phyloP scores from a whole-genome alignment of 2,113 vertebrate genomes.

The Neopipo cinnamomea region DNA sequence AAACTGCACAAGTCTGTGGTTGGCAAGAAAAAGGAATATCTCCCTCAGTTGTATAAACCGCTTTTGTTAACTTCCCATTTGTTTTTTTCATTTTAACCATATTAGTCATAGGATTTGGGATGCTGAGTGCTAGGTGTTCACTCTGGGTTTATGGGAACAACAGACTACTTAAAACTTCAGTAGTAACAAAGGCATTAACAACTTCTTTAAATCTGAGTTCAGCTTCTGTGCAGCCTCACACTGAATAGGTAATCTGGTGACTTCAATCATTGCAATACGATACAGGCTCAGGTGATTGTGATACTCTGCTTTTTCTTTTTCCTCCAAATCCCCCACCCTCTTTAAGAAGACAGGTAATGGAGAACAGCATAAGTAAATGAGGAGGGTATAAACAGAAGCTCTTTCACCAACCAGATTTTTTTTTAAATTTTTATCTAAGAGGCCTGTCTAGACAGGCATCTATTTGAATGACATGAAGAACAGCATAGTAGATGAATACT shows the following conservation, averaged over 20 bases:
- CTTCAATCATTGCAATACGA: fast-evolving
- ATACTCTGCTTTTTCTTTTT: background rate
- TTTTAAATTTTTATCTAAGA: background rate
- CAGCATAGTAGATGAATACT: constrained; percentile 34
- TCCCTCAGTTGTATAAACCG: fast-evolving
- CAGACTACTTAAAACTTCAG: background rate
- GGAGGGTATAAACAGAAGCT: background rate
- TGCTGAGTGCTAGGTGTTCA: background rate
- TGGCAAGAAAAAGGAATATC: background rate
- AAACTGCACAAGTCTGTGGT: background rate
- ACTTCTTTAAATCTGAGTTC: background rate
- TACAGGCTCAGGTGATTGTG: background rate
- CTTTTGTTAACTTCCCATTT: background rate
- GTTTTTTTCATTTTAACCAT: background rate
- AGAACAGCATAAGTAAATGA: background rate
- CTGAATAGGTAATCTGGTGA: background rate
- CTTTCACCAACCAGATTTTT: background rate
- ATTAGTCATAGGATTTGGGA: background rate
- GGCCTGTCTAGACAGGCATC: constrained; percentile 44
- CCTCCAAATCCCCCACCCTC: background rate
- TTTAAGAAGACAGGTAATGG: background rate
- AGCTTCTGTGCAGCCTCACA: background rate
- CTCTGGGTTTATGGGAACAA: background rate
- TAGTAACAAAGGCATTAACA: background rate
- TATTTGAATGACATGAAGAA: constrained; percentile 55